Percentiles rank a stretch among this genome's conserved stretches.
phyloP scores from a whole-genome alignment of 64 coral and sea anemone genomes.

The Trachythela sp. region DNA sequence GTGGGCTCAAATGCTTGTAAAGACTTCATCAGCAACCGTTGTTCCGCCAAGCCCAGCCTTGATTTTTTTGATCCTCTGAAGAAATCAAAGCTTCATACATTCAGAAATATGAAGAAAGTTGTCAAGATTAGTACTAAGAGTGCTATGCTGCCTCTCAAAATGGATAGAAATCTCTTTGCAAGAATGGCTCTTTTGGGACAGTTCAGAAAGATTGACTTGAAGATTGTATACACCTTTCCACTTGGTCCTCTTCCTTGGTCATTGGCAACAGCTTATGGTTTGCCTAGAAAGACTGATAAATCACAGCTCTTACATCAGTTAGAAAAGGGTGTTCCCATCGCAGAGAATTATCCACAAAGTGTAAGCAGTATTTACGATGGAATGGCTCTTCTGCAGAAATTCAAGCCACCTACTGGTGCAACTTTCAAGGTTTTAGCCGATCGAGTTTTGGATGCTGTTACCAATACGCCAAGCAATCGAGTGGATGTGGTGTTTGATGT shows the following conservation, averaged over 20 bases:
- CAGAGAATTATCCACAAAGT: background rate
- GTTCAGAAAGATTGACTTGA: slow-evolving; percentile 53
- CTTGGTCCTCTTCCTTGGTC: slow-evolving; percentile 44
- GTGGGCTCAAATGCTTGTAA: slow-evolving; percentile 29
- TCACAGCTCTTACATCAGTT: background rate
- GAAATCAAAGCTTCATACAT: slow-evolving; percentile 28
- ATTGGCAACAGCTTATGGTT: slow-evolving; percentile 24
- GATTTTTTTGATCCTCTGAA: slow-evolving; percentile 18
- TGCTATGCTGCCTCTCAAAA: slow-evolving; percentile 23
- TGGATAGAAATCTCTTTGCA: slow-evolving; percentile 50
- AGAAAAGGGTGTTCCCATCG: background rate
- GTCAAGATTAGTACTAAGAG: slow-evolving; percentile 21
- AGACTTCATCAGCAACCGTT: slow-evolving; percentile 1
- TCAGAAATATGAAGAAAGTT: slow-evolving; percentile 41
- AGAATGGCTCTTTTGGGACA: slow-evolving; percentile 55
- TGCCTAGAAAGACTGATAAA: slow-evolving; percentile 52
- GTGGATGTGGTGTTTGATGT: slow-evolving; percentile 44
- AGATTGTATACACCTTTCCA: slow-evolving; percentile 37
- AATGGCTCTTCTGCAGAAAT: background rate
- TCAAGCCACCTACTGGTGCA: background rate
- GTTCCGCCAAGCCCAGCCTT: background rate
- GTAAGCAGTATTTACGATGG: background rate
- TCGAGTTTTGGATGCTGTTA: background rate
- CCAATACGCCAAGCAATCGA: background rate
- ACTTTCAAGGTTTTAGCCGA: background rate